phyloP scores from a whole-genome alignment of 2,888 invertebrate genomes.

The Loripinus fragilis region DNA sequence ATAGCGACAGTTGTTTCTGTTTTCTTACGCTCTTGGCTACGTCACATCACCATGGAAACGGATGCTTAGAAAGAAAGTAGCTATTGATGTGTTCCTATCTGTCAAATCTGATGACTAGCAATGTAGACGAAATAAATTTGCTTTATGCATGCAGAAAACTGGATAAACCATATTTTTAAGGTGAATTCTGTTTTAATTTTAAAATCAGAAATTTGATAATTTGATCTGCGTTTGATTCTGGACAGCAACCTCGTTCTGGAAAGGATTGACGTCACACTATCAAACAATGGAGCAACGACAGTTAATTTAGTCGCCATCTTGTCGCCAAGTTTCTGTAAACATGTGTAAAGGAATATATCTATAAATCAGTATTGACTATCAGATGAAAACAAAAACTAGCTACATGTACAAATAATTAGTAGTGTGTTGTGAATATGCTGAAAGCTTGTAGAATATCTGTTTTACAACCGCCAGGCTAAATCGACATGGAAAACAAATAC shows the following conservation, averaged over 20 bases:
- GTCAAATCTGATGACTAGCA: conserved; percentile 17
- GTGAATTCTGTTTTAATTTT: not conserved
- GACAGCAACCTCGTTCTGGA: not conserved
- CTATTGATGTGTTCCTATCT: conserved; percentile 34
- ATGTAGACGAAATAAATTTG: not conserved
- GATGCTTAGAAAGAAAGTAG: conserved; percentile 51
- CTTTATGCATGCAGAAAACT: not conserved
- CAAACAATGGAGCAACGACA: conserved; percentile 3
- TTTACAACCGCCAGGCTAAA: not conserved
- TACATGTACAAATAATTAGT: not conserved
- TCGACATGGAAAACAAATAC: not conserved
- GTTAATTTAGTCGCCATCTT: conserved; percentile 6
- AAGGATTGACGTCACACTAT: not conserved
- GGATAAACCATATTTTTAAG: not conserved
- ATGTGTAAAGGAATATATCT: not conserved
- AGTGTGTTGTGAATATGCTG: conserved; percentile 8
- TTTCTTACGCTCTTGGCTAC: conserved; percentile 29
- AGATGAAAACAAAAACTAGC: not conserved
- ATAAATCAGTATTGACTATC: not conserved
- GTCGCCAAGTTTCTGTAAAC: conserved; percentile 5
- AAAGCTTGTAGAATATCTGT: conserved; percentile 1
- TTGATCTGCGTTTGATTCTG: not conserved
- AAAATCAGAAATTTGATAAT: not conserved
- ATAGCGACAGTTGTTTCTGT: not conserved
- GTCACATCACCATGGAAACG: conserved; percentile 66